These are phyloP conservation scores for Hyperoplus lanceolatus DNA, from an alignment of 2,797 vertebrate species.

Conservation along the genomic window DNA sequence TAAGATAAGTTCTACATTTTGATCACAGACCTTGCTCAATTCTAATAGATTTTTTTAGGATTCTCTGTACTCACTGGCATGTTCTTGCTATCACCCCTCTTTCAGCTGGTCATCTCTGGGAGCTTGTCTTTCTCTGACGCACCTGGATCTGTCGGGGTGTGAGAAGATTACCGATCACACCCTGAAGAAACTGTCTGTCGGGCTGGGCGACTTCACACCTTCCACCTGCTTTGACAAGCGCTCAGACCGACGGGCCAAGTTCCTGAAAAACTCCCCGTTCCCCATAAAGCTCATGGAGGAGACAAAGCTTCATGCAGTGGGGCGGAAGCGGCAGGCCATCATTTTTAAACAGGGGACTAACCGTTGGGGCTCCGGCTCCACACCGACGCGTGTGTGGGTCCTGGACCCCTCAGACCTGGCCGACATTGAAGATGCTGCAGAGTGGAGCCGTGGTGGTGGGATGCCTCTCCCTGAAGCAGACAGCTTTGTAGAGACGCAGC, in stretches of 20 bases:
- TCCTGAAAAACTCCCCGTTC: constrained; percentile 72
- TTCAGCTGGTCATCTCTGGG: constrained; percentile 91
- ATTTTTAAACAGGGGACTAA: constrained; percentile 80
- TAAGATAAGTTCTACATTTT: background rate
- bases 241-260: constrained; percentile 82
- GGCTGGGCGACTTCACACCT: constrained; percentile 88
- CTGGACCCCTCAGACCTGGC: constrained; percentile 89
- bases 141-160: constrained; percentile 96
- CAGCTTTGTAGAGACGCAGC: constrained; percentile 85
- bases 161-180: constrained; percentile 94
- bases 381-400: constrained; percentile 88
- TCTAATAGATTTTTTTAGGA: background rate
- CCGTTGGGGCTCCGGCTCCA: constrained; percentile 60
- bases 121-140: constrained; percentile 89
- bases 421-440: constrained; percentile 96
- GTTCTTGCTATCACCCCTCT: background rate
- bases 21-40: background rate
- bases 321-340: constrained; percentile 73
- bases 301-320: constrained; percentile 60
- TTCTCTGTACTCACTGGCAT: background rate
- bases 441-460: constrained; percentile 87
- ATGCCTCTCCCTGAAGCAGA: constrained; percentile 77
- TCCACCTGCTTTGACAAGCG: constrained; percentile 80
- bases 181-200: constrained; percentile 91
- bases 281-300: constrained; percentile 82